phyloP scores from a whole-genome alignment of 2,888 invertebrate genomes.

The Nezara viridula region DNA sequence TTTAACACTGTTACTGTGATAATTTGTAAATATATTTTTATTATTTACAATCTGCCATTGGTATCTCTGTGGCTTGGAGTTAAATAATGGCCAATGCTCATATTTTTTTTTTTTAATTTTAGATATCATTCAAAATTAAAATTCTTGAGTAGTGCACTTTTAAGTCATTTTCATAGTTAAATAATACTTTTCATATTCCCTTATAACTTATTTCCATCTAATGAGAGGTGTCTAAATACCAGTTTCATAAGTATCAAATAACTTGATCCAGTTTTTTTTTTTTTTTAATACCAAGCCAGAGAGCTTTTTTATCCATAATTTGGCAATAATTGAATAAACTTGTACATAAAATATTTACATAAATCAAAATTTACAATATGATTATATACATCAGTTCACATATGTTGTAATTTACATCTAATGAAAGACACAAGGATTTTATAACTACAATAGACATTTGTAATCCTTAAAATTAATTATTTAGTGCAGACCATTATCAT shows the following conservation, averaged over 20 bases:
- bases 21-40: not conserved
- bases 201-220: too few relatives aligned
- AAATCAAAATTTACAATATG: not conserved
- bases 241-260: not conserved
- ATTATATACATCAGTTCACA: conserved; percentile 8
- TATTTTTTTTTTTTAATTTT: too few relatives aligned
- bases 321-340: not conserved
- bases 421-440: conserved; percentile 2
- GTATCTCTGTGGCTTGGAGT: not conserved
- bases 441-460: not conserved
- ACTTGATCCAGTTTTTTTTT: not conserved
- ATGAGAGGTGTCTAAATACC: not conserved
- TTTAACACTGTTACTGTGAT: not conserved
- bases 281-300: not conserved
- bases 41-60: not conserved
- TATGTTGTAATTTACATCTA: conserved; percentile 15
- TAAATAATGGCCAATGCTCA: not conserved
- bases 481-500: not conserved
- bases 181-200: not conserved
- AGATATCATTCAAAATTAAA: too few relatives aligned
- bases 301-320: not conserved
- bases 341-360: not conserved
- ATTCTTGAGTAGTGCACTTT: not conserved
- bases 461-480: not conserved
- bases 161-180: not conserved